Evolutionary conservation across 2,888 invertebrate genomes (phyloP).

Genomic region (Brachypalpus laphriformis): DNA sequence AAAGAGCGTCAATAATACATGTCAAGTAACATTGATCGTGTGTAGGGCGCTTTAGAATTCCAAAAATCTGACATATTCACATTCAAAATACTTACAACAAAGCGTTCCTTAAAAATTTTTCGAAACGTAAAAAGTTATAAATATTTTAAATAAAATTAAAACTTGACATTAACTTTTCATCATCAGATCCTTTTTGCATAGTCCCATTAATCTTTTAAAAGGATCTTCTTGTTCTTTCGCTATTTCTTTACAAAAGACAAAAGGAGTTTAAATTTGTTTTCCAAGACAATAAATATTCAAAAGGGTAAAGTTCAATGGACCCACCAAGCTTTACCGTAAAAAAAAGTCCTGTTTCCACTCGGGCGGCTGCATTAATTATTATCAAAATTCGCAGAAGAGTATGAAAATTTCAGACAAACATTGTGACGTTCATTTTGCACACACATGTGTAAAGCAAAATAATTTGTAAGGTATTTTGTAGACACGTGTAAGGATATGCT

Average conservation of each 20-base stretch:
- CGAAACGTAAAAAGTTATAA: background rate
- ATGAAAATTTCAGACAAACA: constrained; percentile 13
- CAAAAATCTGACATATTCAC: no score
- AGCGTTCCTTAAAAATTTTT: no score
- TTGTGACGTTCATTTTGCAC: background rate
- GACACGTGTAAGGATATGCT: background rate
- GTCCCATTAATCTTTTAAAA: constrained; percentile 5
- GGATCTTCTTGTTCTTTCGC: background rate
- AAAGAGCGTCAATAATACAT: no score
- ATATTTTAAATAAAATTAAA: background rate
- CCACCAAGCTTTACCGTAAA: background rate
- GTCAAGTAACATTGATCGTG: no score
- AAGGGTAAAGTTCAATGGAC: constrained; percentile 28
- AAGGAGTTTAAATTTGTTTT: constrained; percentile 9
- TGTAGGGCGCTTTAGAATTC: no score
- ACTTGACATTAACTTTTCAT: background rate
- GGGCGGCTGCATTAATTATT: constrained; percentile 14
- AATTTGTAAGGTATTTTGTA: background rate
- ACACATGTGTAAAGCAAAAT: background rate
- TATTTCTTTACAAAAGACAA: background rate
- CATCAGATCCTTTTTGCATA: background rate
- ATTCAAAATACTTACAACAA: no score
- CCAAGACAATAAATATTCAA: constrained; percentile 22
- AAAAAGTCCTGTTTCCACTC: constrained; percentile 12
- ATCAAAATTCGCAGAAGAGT: constrained; percentile 8